phyloP scores from a whole-genome alignment of 2,888 invertebrate species.

The Drosophila phalerata region DNA sequence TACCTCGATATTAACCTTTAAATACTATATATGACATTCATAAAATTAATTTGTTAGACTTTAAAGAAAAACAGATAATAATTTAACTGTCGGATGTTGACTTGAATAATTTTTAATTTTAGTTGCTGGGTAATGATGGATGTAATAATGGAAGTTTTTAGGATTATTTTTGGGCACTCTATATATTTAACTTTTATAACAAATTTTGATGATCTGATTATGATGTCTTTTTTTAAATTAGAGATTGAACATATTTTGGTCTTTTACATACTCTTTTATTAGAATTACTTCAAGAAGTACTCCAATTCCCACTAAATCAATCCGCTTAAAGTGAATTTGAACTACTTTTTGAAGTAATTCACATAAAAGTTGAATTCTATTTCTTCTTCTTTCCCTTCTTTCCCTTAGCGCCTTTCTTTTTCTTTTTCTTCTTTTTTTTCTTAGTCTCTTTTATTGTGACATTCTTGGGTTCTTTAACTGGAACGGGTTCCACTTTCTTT shows the following conservation, averaged over 20 bases:
- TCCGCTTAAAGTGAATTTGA: not conserved
- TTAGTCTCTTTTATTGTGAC: not conserved
- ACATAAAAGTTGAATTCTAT: not conserved
- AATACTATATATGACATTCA: too few species aligned
- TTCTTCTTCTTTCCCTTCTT: slow-evolving; percentile 5
- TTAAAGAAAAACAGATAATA: too few species aligned
- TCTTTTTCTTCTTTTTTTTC: slow-evolving; percentile 9
- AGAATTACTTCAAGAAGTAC: slow-evolving; percentile 19
- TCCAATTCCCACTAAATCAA: not conserved
- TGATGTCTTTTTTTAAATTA: too few species aligned
- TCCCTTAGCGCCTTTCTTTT: slow-evolving; percentile 7
- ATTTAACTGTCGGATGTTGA: too few species aligned
- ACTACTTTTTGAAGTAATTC: slow-evolving; percentile 12
- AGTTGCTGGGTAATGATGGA: too few species aligned
- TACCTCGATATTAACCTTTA: slow-evolving; percentile 88
- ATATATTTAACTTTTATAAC: too few species aligned
- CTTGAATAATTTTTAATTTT: too few species aligned
- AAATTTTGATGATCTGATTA: too few species aligned
- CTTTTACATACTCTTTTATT: too few species aligned
- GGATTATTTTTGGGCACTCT: too few species aligned
- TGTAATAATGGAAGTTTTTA: too few species aligned
- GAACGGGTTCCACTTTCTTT: not conserved
- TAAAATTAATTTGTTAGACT: too few species aligned
- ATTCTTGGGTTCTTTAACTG: not conserved
- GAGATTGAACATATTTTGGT: not conserved